Base-by-base conservation (phyloP, 2,797 vertebrate species). In the Esox masquinongy region DNA sequence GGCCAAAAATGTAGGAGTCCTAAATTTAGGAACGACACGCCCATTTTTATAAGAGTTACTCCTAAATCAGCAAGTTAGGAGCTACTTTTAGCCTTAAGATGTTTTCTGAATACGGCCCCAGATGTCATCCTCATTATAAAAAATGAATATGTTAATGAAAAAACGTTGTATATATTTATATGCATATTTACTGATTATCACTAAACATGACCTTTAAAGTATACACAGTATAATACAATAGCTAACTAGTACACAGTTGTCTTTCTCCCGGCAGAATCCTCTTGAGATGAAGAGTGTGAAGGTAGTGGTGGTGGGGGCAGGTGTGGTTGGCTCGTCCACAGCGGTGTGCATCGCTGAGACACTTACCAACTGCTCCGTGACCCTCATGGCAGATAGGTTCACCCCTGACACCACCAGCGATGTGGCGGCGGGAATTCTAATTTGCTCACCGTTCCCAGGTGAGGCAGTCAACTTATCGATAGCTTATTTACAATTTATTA, bases 401-500 rank as follows among this genome's bases (percentile, higher is more conserved):
- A 95, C 93, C 59, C 97, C 97, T 0, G 72, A 96, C 77, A 99
- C 97, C 22, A 97, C 95, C 0, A 96, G 97, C 0, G 95, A 99
- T 0, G 92, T 93, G 26, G 97, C 97, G 14, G 97, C 97, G 0
- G 98, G 97, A 26, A 94, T 98, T 31, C 88, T 98, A 47, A 76
- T 90, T 2, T 89, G 95, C 12, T 87, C 88, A 22, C 4, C 83
- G 34, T 92, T 86, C 72, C 91, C 90, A 83, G 92, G 93, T 93
- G 76, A 61, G 77, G 17, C 71, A 6, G 17, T 26, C 19, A 16
- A 82, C 71, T 24, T 56, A 39, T 39, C 3, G n/a, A 68, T 59
- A n/a, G 39, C 36, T 51, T 66, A 34, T 39, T n/a, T 29, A 9
- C 3, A 69, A 11, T 61, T 0, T 66, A 5, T 70, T 51, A 11